These are phyloP conservation scores for Apoda limacodes DNA, from an alignment of 2,888 invertebrate species.

Conservation along the genomic window DNA sequence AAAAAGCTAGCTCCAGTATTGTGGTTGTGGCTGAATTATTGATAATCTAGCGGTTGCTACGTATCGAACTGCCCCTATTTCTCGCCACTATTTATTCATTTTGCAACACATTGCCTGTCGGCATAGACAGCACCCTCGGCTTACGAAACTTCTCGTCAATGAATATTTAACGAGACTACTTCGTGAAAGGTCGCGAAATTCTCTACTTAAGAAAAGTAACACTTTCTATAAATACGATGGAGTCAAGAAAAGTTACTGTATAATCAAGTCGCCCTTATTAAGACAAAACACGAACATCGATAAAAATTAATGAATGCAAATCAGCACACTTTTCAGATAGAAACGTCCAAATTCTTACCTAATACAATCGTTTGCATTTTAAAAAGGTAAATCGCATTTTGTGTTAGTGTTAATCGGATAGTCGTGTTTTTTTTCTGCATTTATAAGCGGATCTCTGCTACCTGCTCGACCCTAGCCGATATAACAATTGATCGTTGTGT, in stretches of 20 bases:
- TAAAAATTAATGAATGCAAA: constrained; percentile 17
- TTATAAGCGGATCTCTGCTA: constrained; percentile 69
- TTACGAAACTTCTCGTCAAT: constrained; percentile 52
- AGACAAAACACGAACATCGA: background rate
- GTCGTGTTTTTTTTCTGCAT: constrained; percentile 51
- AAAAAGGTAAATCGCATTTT: constrained; percentile 43
- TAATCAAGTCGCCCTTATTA: too few relatives aligned
- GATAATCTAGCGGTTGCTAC: constrained; percentile 47
- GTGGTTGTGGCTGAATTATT: constrained; percentile 47
- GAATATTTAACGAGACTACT: constrained; percentile 55
- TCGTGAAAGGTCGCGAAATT: constrained; percentile 65
- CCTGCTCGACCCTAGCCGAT: constrained; percentile 37
- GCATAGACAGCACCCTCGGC: constrained; percentile 51
- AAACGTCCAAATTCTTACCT: constrained; percentile 31
- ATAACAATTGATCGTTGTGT: constrained; percentile 40
- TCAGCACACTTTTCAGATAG: constrained; percentile 33
- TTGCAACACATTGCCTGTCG: constrained; percentile 63
- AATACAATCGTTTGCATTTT: constrained; percentile 38
- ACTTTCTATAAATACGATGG: too few relatives aligned
- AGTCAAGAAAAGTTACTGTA: too few relatives aligned
- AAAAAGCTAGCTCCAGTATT: too few relatives aligned
- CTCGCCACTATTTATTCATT: constrained; percentile 67
- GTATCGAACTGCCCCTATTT: constrained; percentile 64
- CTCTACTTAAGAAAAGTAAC: too few relatives aligned
- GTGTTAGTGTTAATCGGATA: constrained; percentile 64